Percentiles rank a stretch among this genome's conserved stretches.
Conservation (phyloP, 2,888 invertebrate species). For the Diaperis boleti region DNA sequence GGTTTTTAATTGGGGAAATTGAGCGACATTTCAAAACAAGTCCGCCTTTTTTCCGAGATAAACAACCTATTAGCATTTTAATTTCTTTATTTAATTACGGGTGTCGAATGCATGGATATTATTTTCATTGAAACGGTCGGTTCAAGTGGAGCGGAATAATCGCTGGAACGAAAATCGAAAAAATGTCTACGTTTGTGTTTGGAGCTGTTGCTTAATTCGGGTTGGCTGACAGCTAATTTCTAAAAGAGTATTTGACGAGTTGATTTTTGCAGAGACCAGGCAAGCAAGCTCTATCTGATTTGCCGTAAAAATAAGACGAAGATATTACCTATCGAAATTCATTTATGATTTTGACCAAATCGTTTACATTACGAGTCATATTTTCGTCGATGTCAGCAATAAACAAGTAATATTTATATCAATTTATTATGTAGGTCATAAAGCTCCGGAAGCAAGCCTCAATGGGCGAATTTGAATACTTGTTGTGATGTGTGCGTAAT, state of each 20-base stretch:
- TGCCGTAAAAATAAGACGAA: no score
- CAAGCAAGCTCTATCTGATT: no score
- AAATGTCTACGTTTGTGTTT: constrained; percentile 6
- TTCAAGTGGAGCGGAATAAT: constrained; percentile 25
- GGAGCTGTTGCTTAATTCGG: constrained; percentile 14
- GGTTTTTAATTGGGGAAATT: constrained; percentile 15
- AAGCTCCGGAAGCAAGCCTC: no score
- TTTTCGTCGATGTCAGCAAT: no score
- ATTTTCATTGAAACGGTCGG: constrained; percentile 8
- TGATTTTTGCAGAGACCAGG: no score
- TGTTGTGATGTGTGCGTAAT: no score
- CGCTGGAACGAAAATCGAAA: constrained; percentile 11
- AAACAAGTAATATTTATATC: no score
- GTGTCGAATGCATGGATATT: constrained; percentile 16
- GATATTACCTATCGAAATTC: no score
- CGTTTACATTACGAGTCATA: no score
- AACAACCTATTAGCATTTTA: constrained; percentile 23
- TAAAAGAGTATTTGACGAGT: neutral
- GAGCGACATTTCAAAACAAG: constrained; percentile 12
- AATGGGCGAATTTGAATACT: no score
- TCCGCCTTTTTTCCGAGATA: constrained; percentile 15
- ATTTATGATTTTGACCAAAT: no score
- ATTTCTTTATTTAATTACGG: constrained; percentile 27
- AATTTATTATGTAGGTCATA: no score
- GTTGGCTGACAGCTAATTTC: constrained; percentile 1